phyloP scores from a whole-genome alignment of 2,113 vertebrate species.

The Toxotes jaculatrix region DNA sequence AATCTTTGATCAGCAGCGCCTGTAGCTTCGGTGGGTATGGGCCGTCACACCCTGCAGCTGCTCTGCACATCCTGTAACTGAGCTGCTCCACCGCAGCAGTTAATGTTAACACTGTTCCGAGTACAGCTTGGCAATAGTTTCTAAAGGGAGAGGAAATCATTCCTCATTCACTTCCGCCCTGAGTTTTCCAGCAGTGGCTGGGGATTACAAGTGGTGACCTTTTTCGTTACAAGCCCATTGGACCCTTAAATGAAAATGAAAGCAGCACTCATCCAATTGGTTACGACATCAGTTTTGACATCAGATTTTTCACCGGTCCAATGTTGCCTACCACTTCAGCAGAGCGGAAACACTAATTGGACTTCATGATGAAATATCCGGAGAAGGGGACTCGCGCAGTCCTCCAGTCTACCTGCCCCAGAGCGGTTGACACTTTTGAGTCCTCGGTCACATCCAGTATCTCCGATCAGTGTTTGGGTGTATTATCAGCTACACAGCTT shows the following conservation, averaged over 20 bases:
- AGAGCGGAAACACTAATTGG: slow-evolving; percentile 53
- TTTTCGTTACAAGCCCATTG: slow-evolving; percentile 46
- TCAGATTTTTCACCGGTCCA: slow-evolving; percentile 23
- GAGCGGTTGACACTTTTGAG: slow-evolving; percentile 11
- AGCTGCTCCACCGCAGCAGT: slow-evolving; percentile 17
- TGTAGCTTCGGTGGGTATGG: neutral
- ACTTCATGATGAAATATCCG: slow-evolving; percentile 60
- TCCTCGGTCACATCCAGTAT: slow-evolving; percentile 47
- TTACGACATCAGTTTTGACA: slow-evolving; percentile 31
- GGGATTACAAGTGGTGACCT: slow-evolving; percentile 55
- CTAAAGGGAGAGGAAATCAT: slow-evolving; percentile 10
- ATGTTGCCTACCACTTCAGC: slow-evolving; percentile 31
- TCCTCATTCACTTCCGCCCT: slow-evolving; percentile 8
- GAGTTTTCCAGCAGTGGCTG: slow-evolving; percentile 26
- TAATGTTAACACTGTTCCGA: slow-evolving; percentile 14
- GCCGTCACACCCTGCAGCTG: slow-evolving; percentile 1
- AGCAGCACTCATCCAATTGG: slow-evolving; percentile 48
- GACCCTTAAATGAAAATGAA: slow-evolving; percentile 63
- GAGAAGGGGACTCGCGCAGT: slow-evolving; percentile 11
- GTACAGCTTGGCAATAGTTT: neutral
- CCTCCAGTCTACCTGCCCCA: neutral
- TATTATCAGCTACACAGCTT: slow-evolving; percentile 24
- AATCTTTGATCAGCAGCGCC: accelerated
- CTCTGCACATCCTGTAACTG: neutral
- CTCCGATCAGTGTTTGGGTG: neutral